These are phyloP conservation scores for Collichthys lucidus DNA, from an alignment of 2,113 vertebrate species.

Conservation along the genomic window DNA sequence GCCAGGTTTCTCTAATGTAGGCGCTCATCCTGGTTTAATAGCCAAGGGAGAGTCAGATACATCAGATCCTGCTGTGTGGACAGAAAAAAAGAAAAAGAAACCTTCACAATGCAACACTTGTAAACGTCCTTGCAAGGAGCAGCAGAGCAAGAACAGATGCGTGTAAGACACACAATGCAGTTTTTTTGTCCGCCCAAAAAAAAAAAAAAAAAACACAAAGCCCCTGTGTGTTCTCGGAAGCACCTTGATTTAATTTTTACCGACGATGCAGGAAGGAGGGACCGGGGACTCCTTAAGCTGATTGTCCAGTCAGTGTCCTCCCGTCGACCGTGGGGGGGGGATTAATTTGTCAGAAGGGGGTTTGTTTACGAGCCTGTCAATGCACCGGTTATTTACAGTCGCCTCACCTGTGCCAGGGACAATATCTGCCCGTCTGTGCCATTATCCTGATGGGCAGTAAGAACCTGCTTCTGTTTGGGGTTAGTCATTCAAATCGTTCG, in stretches of 20 bases:
- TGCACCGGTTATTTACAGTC: conserved; percentile 80
- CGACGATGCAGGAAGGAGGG: conserved; percentile 83
- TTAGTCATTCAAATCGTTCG: background rate
- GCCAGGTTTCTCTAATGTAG: conserved; percentile 58
- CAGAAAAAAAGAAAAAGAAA: background rate
- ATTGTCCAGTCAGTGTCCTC: conserved; percentile 81
- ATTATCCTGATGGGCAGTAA: conserved; percentile 79
- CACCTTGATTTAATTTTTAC: conserved; percentile 90
- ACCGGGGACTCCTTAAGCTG: conserved; percentile 75
- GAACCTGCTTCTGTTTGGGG: conserved; percentile 23
- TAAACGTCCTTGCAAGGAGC: conserved; percentile 52
- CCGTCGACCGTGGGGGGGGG: conserved; percentile 48
- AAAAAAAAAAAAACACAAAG: conserved; percentile 29
- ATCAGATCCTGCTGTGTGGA: conserved; percentile 58
- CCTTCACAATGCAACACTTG: conserved; percentile 65
- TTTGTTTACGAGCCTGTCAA: conserved; percentile 84
- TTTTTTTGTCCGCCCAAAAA: conserved; percentile 36
- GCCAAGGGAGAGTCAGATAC: conserved; percentile 42
- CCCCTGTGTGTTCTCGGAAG: conserved; percentile 92
- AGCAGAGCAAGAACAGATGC: conserved; percentile 67
- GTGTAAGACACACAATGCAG: conserved; percentile 56
- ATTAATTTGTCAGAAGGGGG: conserved; percentile 48
- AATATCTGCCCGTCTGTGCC: conserved; percentile 71
- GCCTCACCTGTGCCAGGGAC: conserved; percentile 83
- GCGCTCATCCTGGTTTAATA: conserved; percentile 53